Evolutionary conservation across 2,888 invertebrate species (phyloP).

Genomic region (Glyphotaelius pellucidus): DNA sequence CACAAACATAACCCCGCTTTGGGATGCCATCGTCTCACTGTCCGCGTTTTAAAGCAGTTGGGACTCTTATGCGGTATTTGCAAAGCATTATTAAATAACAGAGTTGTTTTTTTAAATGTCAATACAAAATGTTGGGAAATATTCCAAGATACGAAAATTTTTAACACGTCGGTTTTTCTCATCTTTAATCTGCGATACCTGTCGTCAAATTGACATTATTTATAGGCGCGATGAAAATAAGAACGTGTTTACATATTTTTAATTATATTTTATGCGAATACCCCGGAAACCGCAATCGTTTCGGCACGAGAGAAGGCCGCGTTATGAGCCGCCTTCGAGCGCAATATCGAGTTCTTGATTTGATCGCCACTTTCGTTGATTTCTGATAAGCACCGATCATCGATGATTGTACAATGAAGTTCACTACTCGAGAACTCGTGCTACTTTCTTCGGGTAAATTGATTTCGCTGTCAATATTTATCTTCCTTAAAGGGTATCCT

Average conservation of each 20-base stretch:
- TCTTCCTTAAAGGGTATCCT: slow-evolving; percentile 24
- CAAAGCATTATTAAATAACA: background rate
- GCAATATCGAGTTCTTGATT: slow-evolving; percentile 8
- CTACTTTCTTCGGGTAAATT: slow-evolving; percentile 26
- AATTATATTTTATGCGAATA: background rate
- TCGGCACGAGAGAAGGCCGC: background rate
- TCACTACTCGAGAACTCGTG: background rate
- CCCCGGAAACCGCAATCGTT: background rate
- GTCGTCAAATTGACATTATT: background rate
- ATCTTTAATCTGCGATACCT: background rate
- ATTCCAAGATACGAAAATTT: background rate
- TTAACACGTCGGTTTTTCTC: background rate
- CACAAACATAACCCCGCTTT: no score
- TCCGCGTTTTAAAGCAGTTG: no score
- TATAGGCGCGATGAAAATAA: background rate
- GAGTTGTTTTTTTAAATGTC: background rate
- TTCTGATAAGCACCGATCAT: slow-evolving; percentile 36
- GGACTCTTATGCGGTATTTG: no score
- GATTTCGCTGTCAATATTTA: slow-evolving; percentile 21
- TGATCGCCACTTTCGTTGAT: slow-evolving; percentile 41
- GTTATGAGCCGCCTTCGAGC: background rate
- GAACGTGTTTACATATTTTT: background rate
- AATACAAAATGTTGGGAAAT: background rate
- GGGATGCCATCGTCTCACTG: no score
- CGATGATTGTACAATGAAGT: slow-evolving; percentile 11